Percentiles rank a stretch among this genome's conserved stretches.
These are phyloP conservation scores for Taenioides sp. DNA, from an alignment of 2,797 vertebrate species.

Conservation along the genomic window DNA sequence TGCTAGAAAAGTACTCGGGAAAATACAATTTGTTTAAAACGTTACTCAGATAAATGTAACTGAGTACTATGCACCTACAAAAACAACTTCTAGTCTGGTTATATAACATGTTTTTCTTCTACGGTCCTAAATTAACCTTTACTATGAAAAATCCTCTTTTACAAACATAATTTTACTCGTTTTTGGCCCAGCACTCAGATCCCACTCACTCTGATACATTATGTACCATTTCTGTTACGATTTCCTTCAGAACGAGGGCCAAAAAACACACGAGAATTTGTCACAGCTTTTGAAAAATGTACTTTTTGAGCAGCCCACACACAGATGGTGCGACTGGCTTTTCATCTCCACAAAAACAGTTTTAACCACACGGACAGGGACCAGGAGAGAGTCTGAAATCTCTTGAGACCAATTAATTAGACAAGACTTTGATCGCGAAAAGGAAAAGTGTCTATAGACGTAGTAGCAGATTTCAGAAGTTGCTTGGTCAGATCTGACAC, in stretches of 20 bases:
- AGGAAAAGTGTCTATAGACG: not conserved
- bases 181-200: not conserved
- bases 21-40: too few relatives aligned
- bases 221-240: not conserved
- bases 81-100: not conserved
- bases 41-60: too few relatives aligned
- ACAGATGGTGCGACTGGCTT: conserved; percentile 9
- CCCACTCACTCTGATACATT: not conserved
- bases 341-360: not conserved
- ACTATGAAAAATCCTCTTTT: not conserved
- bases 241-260: not conserved
- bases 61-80: not conserved
- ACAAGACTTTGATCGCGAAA: not conserved
- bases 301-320: conserved; percentile 7
- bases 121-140: not conserved
- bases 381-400: not conserved
- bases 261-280: not conserved
- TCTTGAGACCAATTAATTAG: conserved; percentile 7
- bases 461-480: not conserved
- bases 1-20: too few relatives aligned
- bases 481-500: conserved; percentile 3
- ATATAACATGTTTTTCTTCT: not conserved
- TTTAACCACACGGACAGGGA: not conserved
- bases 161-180: not conserved
- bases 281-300: conserved; percentile 11